Evolutionary conservation across 2,888 invertebrate species (phyloP), one percentile per base, ranked within the genome.

Genomic region (Arctia plantaginis): DNA sequence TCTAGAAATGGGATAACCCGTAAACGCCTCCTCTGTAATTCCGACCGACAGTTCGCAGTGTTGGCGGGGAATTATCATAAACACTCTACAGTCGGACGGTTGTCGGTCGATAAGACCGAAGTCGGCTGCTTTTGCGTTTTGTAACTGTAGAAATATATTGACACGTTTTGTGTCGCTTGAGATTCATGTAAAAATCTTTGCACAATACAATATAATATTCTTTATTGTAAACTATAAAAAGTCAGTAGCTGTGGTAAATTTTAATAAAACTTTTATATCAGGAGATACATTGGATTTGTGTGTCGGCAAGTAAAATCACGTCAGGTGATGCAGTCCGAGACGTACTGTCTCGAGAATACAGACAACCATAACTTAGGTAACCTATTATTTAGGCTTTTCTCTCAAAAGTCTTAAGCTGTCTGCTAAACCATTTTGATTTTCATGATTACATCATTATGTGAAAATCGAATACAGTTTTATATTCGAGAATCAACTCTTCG

Each of bases 1-100:
- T 79, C 83, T 77, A 78, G 84, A 81, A 85, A 81, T 79, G 83
- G 85, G 85, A 87, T 87, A 83, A 84, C 84, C 85, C 86, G 81
- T 85, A 85, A 88, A 85, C 81, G 86, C 84, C 82, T 85, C 84
- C 82, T 79, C 78, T 83, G 87, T 89, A 87, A 88, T 88, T 87
- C 85, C 87, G 76, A 80, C 82, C 85, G 88, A 87, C 89, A 87
- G 84, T 84, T 86, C 86, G 82, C 87, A 81, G 84, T 85, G 85
- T 84, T 84, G 81, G 82, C 80, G 80, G 82, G 83, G 81, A 82
- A 89, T 89, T 89, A 89, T 88, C 88, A 88, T 89, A 89, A 89
- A 89, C 83, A 88, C 83, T 73, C 81, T 84, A 88, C 86, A 87
- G 86, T 86, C 84, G 86, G 82, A 80, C 85, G 87, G 85, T 84